Conservation (phyloP, 2,888 invertebrate species). For the Euproctis similis region DNA sequence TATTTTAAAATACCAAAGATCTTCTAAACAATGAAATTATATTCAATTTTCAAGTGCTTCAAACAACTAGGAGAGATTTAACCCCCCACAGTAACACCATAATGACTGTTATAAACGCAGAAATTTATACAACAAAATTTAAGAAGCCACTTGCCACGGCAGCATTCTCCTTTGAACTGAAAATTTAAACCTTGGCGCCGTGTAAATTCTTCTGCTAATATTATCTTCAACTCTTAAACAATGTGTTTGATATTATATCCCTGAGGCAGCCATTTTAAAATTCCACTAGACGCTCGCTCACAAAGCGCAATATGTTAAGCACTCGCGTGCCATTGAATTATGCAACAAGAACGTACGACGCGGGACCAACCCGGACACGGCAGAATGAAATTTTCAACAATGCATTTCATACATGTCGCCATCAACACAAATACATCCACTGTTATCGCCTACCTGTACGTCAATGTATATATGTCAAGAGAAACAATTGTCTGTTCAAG, state of each 20-base stretch:
- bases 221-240: constrained; percentile 20
- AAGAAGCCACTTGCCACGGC: no score
- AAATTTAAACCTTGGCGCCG: constrained; percentile 7
- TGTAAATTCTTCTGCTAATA: constrained; percentile 20
- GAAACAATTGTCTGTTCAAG: constrained; percentile 27
- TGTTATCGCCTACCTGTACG: constrained; percentile 23
- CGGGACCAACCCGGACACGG: constrained; percentile 28
- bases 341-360: constrained; percentile 40
- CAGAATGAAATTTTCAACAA: constrained; percentile 43
- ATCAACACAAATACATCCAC: constrained; percentile 12
- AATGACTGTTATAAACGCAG: no score
- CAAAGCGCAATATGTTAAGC: constrained; percentile 39
- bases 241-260: constrained; percentile 19
- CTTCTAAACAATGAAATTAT: no score
- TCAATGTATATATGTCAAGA: constrained; percentile 20
- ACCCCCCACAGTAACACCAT: no score
- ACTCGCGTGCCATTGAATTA: constrained; percentile 43
- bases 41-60: no score
- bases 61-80: no score
- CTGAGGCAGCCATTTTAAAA: constrained; percentile 31
- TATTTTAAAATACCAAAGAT: no score
- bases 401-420: constrained; percentile 30
- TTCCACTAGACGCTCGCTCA: constrained; percentile 25
- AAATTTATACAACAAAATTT: no score
- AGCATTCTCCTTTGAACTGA: constrained; percentile 10